These are phyloP conservation scores for Iphiclides podalirius DNA, from an alignment of 2,888 invertebrate genomes.

Conservation along the genomic window DNA sequence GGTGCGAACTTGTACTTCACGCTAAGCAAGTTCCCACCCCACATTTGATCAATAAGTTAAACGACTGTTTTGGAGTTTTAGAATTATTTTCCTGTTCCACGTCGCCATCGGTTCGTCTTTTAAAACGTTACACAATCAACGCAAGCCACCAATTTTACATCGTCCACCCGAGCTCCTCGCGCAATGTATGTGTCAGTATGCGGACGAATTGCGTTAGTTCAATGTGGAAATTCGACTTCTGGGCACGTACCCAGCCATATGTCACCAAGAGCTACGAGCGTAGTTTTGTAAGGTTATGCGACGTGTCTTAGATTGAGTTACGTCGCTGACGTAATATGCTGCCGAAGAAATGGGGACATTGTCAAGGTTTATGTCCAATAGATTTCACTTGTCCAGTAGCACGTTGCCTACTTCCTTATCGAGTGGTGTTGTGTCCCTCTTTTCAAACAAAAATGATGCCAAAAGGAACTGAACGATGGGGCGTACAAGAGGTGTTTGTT, in stretches of 20 bases:
- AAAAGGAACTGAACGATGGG: neutral
- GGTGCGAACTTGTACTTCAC: too few relatives aligned
- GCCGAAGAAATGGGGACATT: constrained; percentile 53
- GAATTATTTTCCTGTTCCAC: too few relatives aligned
- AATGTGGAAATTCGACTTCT: constrained; percentile 37
- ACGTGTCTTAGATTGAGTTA: constrained; percentile 46
- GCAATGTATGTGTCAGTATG: constrained; percentile 22
- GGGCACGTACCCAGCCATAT: constrained; percentile 45
- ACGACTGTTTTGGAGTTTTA: too few relatives aligned
- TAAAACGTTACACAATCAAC: constrained; percentile 16
- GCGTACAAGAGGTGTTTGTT: constrained; percentile 19
- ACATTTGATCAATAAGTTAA: too few relatives aligned
- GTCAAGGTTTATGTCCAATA: constrained; percentile 60
- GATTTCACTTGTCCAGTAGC: constrained; percentile 53
- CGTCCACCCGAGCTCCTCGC: constrained; percentile 2
- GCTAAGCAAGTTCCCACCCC: too few relatives aligned
- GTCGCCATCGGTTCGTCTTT: too few relatives aligned
- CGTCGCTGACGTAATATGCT: constrained; percentile 49
- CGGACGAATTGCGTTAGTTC: constrained; percentile 25
- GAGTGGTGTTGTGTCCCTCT: neutral
- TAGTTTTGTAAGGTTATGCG: constrained; percentile 54
- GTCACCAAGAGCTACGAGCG: constrained; percentile 36
- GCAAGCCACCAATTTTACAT: constrained; percentile 13
- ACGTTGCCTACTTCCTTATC: constrained; percentile 16
- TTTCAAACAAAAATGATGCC: neutral